Evolutionary conservation across 30 jellyfish, hydroid and myxozoan genomes (phyloP).

Genomic region (Chironex yamaguchii): DNA sequence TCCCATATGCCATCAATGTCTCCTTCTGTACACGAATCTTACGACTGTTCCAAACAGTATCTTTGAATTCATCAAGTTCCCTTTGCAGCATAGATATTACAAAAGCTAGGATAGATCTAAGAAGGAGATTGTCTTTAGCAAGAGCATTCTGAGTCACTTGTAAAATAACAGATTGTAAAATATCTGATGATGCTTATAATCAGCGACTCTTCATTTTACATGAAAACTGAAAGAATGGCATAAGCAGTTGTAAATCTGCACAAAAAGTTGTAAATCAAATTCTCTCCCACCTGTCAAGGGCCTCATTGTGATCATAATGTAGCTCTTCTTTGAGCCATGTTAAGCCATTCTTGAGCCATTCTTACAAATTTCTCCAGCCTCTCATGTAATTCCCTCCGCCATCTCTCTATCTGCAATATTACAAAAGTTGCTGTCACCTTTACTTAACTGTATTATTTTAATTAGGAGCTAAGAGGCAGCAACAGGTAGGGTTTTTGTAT

Average conservation of each 20-base stretch:
- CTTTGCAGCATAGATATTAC: conserved; percentile 34
- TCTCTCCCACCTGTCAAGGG: too few species aligned
- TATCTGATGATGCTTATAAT: too few species aligned
- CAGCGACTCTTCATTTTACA: too few species aligned
- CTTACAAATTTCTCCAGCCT: conserved; percentile 53
- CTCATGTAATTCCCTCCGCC: conserved; percentile 65
- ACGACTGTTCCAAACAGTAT: conserved; percentile 30
- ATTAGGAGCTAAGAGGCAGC: too few species aligned
- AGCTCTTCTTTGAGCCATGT: conserved; percentile 39
- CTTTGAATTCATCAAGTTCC: conserved; percentile 13
- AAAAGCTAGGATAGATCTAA: conserved; percentile 21
- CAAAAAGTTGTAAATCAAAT: too few species aligned
- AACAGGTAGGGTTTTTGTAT: too few species aligned
- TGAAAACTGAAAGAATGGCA: too few species aligned
- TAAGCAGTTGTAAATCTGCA: too few species aligned
- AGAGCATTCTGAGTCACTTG: not conserved
- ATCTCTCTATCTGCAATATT: conserved; percentile 26
- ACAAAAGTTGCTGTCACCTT: too few species aligned
- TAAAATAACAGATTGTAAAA: not conserved
- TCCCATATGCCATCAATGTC: conserved; percentile 42
- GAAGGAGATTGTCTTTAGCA: not conserved
- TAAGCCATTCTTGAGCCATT: conserved; percentile 16
- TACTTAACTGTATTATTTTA: too few species aligned
- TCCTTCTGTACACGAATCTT: conserved; percentile 30
- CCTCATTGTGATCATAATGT: conserved; percentile 35